A percentile compares a stretch with the other conserved stretches of the same genome.
These are phyloP conservation scores for Catamblyrhynchus diadema DNA, from an alignment of 2,797 vertebrate species.

Conservation along the genomic window DNA sequence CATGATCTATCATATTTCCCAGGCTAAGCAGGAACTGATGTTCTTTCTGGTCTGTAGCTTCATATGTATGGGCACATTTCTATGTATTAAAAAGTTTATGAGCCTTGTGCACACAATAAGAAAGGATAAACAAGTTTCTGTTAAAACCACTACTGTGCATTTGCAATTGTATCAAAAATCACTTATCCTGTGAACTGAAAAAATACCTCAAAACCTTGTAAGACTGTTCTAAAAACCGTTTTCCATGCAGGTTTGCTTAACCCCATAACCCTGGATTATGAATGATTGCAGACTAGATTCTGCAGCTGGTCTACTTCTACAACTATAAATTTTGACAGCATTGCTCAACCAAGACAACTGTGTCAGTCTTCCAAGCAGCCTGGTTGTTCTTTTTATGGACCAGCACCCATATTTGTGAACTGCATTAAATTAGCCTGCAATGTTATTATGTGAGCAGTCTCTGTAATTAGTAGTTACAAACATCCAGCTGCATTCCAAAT, in stretches of 20 bases:
- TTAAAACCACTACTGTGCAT: not conserved
- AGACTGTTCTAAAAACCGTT: not conserved
- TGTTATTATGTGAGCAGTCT: conserved; percentile 16
- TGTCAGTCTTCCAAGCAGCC: not conserved
- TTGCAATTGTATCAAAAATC: not conserved
- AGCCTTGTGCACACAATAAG: not conserved
- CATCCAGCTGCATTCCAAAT: conserved; percentile 5
- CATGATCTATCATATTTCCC: not conserved
- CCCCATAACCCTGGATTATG: not conserved
- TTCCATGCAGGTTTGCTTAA: not conserved
- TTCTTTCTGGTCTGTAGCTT: not conserved
- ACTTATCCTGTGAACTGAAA: not conserved
- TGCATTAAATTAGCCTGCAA: not conserved
- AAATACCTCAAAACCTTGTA: not conserved
- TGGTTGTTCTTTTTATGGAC: not conserved
- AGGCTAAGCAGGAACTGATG: not conserved
- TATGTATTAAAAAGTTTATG: not conserved
- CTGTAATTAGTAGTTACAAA: not conserved
- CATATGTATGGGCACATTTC: not conserved
- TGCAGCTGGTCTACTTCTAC: not conserved
- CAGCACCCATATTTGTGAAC: not conserved
- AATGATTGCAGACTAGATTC: not conserved
- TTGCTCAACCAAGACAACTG: not conserved
- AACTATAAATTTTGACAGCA: not conserved
- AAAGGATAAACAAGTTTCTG: not conserved